These are phyloP conservation scores for Ornithorhynchus anatinus DNA, from an alignment of 2,113 vertebrate species.

Conservation along the genomic window DNA sequence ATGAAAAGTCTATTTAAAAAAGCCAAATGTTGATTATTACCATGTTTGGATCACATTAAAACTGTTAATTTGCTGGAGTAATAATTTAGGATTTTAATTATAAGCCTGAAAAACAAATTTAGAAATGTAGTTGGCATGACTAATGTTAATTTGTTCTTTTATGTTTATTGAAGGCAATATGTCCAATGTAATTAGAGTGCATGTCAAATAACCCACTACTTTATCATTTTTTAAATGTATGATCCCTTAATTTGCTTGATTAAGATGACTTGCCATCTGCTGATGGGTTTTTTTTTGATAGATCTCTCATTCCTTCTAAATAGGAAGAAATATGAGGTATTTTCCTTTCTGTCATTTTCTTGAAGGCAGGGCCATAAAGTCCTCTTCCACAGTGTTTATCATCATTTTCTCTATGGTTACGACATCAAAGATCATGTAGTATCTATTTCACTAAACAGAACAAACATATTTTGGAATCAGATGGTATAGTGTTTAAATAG, in stretches of 20 bases:
- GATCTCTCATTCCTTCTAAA: constrained; percentile 40
- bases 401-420: constrained; percentile 30
- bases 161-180: constrained; percentile 78
- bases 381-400: constrained; percentile 32
- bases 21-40: constrained; percentile 40
- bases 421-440: constrained; percentile 4
- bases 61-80: constrained; percentile 62
- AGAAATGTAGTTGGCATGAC: constrained; percentile 60
- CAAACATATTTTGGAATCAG: constrained; percentile 19
- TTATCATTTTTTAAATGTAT: constrained; percentile 64
- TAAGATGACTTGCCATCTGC: constrained; percentile 78
- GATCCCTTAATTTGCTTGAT: constrained; percentile 74
- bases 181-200: constrained; percentile 73
- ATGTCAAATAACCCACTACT: constrained; percentile 74
- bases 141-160: constrained; percentile 79
- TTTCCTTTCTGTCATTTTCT: constrained; percentile 46
- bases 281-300: constrained; percentile 58
- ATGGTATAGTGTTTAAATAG: background rate
- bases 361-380: constrained; percentile 15
- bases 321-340: constrained; percentile 49
- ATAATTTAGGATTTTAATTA: constrained; percentile 75
- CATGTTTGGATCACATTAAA: constrained; percentile 58
- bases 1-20: constrained; percentile 29
- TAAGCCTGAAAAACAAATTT: constrained; percentile 68
- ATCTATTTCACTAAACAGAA: constrained; percentile 4